Base-by-base conservation (phyloP, 2,113 vertebrate species). In the Meleagris gallopavo region DNA sequence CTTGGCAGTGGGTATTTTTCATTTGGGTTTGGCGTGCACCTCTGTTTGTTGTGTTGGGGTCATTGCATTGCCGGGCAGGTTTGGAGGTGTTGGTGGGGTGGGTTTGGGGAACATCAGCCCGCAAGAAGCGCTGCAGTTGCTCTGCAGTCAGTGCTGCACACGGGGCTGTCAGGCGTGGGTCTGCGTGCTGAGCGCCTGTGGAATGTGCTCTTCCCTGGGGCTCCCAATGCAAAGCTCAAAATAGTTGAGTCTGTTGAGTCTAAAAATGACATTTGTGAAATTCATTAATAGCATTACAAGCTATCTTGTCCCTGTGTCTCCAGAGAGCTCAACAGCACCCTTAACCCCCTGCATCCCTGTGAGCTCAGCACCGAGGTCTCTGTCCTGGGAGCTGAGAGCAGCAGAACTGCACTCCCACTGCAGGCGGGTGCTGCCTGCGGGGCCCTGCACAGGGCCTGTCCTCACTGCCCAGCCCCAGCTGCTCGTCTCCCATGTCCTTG, bases 181-280 rank as follows among this genome's bases (percentile, higher is more conserved):
- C 20, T 69, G 77, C 66, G 3, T 19, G 57, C 66, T 75, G 41
- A 61, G 61, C 27, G 71, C 9, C 64, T 69, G 62, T n/a, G 87
- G 93, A 95, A 96, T 94, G 36, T 0, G 0, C 82, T 55, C 61
- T 34, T 88, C 89, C 91, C 94, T 38, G 0, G 22, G 87, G 93
- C 54, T 32, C 89, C 61, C 88, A 58, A 32, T 9, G 67, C 82
- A 62, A 76, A 58, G 90, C 93, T 89, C 64, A 95, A 92, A 95
- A 94, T 94, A 96, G 96, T 92, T 45, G 50, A 27, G 52, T 54
- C 52, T 54, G 52, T 29, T 54, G 73, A 84, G 54, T 62, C 92
- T 93, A 92, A 96, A 95, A 91, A 86, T 83, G 75, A 94, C 93
- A 93, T 95, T 97, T 94, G 93, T 96, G 93, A 94, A 90, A 93